Evolutionary conservation across 2,797 vertebrate genomes (phyloP).

Genomic region (Luscinia luscinia): DNA sequence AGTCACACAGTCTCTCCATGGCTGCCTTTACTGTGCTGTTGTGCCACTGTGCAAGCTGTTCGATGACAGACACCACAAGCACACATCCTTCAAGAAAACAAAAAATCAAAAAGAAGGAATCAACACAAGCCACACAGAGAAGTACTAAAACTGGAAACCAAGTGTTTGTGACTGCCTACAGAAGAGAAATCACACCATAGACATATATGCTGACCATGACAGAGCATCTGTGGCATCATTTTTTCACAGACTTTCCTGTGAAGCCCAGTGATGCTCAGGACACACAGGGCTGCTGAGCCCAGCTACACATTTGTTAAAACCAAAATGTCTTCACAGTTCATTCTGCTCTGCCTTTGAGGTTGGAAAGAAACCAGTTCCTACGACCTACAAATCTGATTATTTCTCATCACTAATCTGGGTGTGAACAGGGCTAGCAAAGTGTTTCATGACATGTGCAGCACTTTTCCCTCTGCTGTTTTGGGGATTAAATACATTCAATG

Average conservation of each 20-base stretch:
- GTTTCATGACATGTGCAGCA: neutral
- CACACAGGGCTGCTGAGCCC: neutral
- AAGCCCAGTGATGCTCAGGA: neutral
- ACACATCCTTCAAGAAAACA: constrained; percentile 75
- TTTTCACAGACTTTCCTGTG: neutral
- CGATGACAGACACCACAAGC: constrained; percentile 72
- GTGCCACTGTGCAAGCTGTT: constrained; percentile 80
- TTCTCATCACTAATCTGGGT: neutral
- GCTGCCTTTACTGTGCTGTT: constrained; percentile 72
- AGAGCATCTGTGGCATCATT: neutral
- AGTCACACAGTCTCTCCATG: constrained; percentile 75
- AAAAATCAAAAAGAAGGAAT: neutral
- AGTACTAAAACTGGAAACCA: neutral
- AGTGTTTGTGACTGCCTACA: neutral
- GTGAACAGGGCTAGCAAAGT: neutral
- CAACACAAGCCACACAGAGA: neutral
- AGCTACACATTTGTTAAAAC: neutral
- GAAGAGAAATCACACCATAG: neutral
- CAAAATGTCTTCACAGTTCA: neutral
- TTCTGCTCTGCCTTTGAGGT: neutral
- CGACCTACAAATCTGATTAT: neutral
- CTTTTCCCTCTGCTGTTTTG: neutral
- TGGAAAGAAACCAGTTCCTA: neutral
- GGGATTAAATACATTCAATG: neutral
- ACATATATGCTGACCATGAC: neutral